Conservation (phyloP, 2,888 invertebrate species). For the Himalopsyche anomala region DNA sequence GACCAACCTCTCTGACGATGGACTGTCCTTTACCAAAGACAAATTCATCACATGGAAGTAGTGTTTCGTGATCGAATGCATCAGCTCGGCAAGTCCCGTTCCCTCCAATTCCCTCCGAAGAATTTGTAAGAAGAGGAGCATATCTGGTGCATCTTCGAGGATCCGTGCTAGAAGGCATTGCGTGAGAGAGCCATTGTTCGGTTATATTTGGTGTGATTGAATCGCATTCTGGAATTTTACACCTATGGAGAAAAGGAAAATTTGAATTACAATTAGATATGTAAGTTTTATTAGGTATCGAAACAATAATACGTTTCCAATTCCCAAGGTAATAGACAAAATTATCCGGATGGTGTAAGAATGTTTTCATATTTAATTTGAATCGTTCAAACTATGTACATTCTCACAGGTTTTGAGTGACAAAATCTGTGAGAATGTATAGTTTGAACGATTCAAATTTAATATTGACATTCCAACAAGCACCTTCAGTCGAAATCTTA, state of each 20-base stretch:
- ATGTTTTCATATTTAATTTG: too few relatives aligned
- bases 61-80: slow-evolving; percentile 70
- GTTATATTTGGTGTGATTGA: slow-evolving; percentile 65
- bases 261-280: too few relatives aligned
- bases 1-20: slow-evolving; percentile 71
- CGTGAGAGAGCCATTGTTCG: slow-evolving; percentile 71
- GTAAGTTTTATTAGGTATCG: too few relatives aligned
- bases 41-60: slow-evolving; percentile 70
- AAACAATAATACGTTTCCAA: too few relatives aligned
- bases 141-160: slow-evolving; percentile 69
- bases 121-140: slow-evolving; percentile 65
- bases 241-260: slow-evolving; percentile 69
- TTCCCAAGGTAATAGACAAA: too few relatives aligned
- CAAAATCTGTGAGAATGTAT: too few relatives aligned
- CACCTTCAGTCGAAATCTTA: too few relatives aligned
- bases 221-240: slow-evolving; percentile 74
- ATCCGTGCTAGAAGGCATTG: slow-evolving; percentile 70
- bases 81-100: slow-evolving; percentile 68
- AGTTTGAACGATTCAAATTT: too few relatives aligned
- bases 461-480: too few relatives aligned
- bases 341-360: too few relatives aligned
- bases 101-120: slow-evolving; percentile 2
- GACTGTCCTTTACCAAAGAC: slow-evolving; percentile 71
- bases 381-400: too few relatives aligned
- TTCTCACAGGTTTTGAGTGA: too few relatives aligned